Evolutionary conservation across 2,797 vertebrate species (phyloP).

Genomic region (Hypotaenidia philippensis): DNA sequence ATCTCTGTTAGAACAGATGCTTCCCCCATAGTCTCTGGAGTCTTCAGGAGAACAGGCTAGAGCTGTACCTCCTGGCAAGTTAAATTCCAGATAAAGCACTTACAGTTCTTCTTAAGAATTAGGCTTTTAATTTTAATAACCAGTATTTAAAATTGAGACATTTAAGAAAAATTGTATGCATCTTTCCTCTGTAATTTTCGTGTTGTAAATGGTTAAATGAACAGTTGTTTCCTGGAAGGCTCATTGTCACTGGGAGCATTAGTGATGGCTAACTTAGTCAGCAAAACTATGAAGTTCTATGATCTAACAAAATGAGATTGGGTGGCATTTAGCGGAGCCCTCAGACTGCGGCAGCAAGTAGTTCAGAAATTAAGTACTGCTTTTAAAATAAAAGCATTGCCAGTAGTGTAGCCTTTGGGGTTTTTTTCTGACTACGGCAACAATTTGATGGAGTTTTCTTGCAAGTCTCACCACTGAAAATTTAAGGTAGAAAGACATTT

Average conservation of each 20-base stretch:
- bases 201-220: neutral
- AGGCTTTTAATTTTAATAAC: neutral
- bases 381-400: neutral
- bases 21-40: conserved; percentile 53
- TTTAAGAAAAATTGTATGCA: neutral
- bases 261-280: neutral
- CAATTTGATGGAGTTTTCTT: neutral
- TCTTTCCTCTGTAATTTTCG: neutral
- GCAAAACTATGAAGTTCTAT: neutral
- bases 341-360: neutral
- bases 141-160: neutral
- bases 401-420: neutral
- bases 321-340: neutral
- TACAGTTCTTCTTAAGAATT: neutral
- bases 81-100: conserved; percentile 15
- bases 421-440: neutral
- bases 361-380: neutral
- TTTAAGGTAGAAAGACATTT: neutral
- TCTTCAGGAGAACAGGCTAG: conserved; percentile 9
- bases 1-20: conserved; percentile 64
- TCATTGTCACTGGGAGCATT: neutral
- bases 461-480: neutral
- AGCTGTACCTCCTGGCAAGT: neutral
- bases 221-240: neutral
- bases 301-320: neutral